phyloP scores from a whole-genome alignment of 2,888 invertebrate genomes.

The Anodontia alba region DNA sequence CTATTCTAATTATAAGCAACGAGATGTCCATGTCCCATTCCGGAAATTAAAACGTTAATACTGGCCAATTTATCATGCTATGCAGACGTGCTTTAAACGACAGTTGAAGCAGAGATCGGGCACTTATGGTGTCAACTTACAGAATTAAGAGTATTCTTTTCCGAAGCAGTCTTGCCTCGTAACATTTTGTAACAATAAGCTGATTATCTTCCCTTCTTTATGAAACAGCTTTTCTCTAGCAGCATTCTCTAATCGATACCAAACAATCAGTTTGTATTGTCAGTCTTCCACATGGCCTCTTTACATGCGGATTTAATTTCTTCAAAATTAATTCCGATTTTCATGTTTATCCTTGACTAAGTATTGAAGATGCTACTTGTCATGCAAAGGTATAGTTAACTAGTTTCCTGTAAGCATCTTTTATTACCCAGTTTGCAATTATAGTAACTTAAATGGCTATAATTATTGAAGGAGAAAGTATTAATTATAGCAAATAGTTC shows the following conservation, averaged over 20 bases:
- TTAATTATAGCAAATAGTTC: background rate
- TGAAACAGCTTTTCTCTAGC: background rate
- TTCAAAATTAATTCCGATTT: conserved; percentile 14
- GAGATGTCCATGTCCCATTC: conserved; percentile 4
- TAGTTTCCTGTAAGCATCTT: background rate
- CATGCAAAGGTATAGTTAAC: conserved; percentile 1
- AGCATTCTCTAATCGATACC: background rate
- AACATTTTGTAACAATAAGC: conserved; percentile 20
- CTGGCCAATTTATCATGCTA: conserved; percentile 14
- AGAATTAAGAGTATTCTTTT: conserved; percentile 13
- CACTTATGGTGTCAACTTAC: conserved; percentile 13
- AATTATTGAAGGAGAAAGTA: conserved; percentile 6
- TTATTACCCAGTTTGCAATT: background rate
- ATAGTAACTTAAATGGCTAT: conserved; percentile 6
- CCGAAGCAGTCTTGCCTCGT: background rate
- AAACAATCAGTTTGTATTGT: conserved; percentile 18
- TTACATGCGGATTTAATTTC: conserved; percentile 5
- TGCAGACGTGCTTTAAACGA: conserved; percentile 17
- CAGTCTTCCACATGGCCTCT: background rate
- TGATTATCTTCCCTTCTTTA: conserved; percentile 9
- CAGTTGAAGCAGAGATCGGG: conserved; percentile 15
- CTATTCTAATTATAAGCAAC: conserved; percentile 18
- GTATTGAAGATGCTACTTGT: conserved; percentile 9
- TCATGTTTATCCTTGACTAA: background rate
- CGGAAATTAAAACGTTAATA: conserved; percentile 21